Evolutionary conservation across 35 echinoderm and acorn worm species (phyloP), one percentile per base, ranked within the genome.

Genomic region (Lytechinus variegatus): DNA sequence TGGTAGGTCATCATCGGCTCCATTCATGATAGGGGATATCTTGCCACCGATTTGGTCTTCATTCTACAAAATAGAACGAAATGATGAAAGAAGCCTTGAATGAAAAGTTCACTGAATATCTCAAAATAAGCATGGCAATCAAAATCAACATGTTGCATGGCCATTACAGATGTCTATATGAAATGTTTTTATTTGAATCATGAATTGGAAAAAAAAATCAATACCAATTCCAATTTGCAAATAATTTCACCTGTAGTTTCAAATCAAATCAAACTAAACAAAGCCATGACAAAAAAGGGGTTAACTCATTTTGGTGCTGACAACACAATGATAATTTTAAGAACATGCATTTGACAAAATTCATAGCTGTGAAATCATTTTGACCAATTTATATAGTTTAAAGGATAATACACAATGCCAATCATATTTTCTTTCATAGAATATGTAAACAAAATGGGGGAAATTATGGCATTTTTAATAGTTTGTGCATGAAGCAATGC

Each of bases 11-110:
- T 90, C 87, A 27, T 88, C 87, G 9, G 4, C 54, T 27, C 21
- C 54, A 19, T 29, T 54, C 7, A 28, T 24, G 91, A 24, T 92
- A 11, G 91, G 91, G 21, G 33, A 53, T 24, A 27, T 52, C 27
- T 92, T 92, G n/a, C 91, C 54, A 5, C 52, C 54, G 91, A 92
- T 52, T 53, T 29, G 91, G 91, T 92, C 91, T 33, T 54, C 54
- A 93, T 54, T 57, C 92, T 93, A n/a, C n/a, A 93, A 93, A 51
- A 1, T 87, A 6, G 53, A 53, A 92, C 57, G 57, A 55, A 10
- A 57, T 54, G 5, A 21, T 12, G 57, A 60, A 60, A 60, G 8
- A 24, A 79, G n/a, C 66, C 19, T 79, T 79, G n/a, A 4, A 16
- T 71, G 21, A 71, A 71, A 13, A 71, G 61, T 79, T 7, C 19